phyloP scores from a whole-genome alignment of 2,113 vertebrate genomes.

The Aspidoscelis tigris region DNA sequence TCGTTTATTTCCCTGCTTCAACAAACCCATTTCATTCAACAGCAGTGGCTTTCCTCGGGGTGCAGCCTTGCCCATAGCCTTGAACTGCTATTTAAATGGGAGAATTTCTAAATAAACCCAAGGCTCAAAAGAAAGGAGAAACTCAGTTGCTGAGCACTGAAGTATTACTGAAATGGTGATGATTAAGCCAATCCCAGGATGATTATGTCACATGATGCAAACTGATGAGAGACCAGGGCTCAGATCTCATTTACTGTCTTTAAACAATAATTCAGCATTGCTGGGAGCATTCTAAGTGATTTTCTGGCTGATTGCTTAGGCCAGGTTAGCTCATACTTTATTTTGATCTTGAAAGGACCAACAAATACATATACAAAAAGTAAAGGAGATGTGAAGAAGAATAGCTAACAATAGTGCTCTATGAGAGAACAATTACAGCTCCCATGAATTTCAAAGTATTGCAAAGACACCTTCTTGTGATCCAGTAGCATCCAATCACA shows the following conservation, averaged over 20 bases:
- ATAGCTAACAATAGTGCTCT: not conserved
- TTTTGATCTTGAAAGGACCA: conserved; percentile 38
- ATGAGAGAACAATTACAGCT: not conserved
- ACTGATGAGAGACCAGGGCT: conserved; percentile 49
- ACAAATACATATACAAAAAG: conserved; percentile 5
- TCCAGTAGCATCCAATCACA: too few relatives aligned
- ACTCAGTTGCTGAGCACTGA: not conserved
- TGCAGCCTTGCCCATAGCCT: conserved; percentile 21
- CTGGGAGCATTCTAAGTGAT: conserved; percentile 50
- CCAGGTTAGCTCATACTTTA: conserved; percentile 39
- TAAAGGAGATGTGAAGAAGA: conserved; percentile 16
- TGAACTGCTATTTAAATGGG: conserved; percentile 32
- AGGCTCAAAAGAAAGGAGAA: conserved; percentile 21
- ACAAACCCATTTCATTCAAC: conserved; percentile 22
- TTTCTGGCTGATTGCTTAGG: conserved; percentile 53
- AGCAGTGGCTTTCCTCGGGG: conserved; percentile 18
- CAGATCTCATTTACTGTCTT: conserved; percentile 53
- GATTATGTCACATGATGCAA: conserved; percentile 33
- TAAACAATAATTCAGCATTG: conserved; percentile 49
- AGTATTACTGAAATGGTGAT: conserved; percentile 39
- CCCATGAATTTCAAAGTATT: too few relatives aligned
- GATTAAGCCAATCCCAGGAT: conserved; percentile 47
- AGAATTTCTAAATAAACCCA: conserved; percentile 35
- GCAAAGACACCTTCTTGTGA: too few relatives aligned
- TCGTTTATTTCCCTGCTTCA: conserved; percentile 48